Conservation (phyloP, 1,140 invertebrate species). For the Macrobrachium rosenbergii region DNA sequence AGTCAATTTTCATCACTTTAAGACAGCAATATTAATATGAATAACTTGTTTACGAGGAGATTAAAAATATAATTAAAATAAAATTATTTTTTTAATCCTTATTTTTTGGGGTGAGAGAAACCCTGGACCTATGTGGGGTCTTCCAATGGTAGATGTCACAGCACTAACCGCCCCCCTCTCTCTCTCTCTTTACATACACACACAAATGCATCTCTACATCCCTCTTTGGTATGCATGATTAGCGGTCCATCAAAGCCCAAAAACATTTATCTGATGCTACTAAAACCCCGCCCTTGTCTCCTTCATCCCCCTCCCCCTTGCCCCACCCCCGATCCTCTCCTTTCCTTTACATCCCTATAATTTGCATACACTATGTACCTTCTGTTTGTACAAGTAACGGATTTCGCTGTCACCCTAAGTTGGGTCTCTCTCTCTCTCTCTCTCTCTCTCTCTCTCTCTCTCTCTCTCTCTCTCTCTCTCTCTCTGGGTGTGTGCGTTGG, state of each 20-base stretch:
- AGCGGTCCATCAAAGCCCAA: slow-evolving; percentile 45
- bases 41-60: too few species aligned
- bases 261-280: slow-evolving; percentile 48
- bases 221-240: slow-evolving; percentile 48
- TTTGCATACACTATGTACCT: slow-evolving; percentile 45
- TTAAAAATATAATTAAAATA: too few species aligned
- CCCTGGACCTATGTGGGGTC: too few species aligned
- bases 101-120: too few species aligned
- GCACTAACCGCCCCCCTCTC: background rate
- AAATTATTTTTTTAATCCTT: too few species aligned
- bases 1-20: too few species aligned
- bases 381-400: slow-evolving; percentile 51
- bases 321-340: too few species aligned
- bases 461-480: background rate
- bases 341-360: background rate
- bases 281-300: background rate
- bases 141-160: too few species aligned
- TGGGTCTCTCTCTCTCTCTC: background rate
- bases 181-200: background rate
- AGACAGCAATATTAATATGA: too few species aligned
- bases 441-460: slow-evolving; percentile 1
- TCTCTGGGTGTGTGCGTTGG: background rate
- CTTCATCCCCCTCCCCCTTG: too few species aligned
- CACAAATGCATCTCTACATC: slow-evolving; percentile 29
- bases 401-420: slow-evolving; percentile 19